Percentiles rank a stretch among this genome's conserved stretches.
Conservation (phyloP, 2,797 vertebrate species). For the Danio albolineatus region DNA sequence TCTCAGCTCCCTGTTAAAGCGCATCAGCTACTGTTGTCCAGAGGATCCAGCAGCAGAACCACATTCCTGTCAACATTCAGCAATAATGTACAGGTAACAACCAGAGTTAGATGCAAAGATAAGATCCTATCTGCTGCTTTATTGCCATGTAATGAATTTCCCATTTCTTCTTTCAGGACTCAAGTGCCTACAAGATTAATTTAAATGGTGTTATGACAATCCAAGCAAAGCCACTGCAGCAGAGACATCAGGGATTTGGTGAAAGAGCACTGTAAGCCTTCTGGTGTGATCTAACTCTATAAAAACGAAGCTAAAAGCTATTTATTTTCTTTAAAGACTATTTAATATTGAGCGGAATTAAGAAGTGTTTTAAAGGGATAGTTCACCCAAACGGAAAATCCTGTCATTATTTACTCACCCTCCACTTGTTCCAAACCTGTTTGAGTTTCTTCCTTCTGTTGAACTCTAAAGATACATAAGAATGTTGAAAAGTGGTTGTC, state of each 20-base stretch:
- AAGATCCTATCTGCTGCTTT: neutral
- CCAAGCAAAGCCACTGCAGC: constrained; percentile 85
- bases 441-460: too few relatives aligned
- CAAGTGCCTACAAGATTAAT: constrained; percentile 74
- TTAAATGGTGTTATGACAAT: constrained; percentile 87
- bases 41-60: constrained; percentile 73
- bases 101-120: constrained; percentile 6
- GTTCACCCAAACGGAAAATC: too few relatives aligned
- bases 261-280: constrained; percentile 80
- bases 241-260: constrained; percentile 71
- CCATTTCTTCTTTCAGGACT: constrained; percentile 59
- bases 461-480: too few relatives aligned
- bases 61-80: constrained; percentile 67
- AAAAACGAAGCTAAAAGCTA: constrained; percentile 33
- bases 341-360: constrained; percentile 3
- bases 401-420: too few relatives aligned
- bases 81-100: constrained; percentile 75
- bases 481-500: too few relatives aligned
- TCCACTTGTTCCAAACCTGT: too few relatives aligned
- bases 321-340: neutral
- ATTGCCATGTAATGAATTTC: constrained; percentile 1
- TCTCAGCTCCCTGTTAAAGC: constrained; percentile 62
- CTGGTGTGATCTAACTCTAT: constrained; percentile 30
- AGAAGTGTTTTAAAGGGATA: neutral
- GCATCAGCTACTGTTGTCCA: constrained; percentile 68